Conservation (phyloP, 2,113 vertebrate genomes). For the Laterallus jamaicensis region DNA sequence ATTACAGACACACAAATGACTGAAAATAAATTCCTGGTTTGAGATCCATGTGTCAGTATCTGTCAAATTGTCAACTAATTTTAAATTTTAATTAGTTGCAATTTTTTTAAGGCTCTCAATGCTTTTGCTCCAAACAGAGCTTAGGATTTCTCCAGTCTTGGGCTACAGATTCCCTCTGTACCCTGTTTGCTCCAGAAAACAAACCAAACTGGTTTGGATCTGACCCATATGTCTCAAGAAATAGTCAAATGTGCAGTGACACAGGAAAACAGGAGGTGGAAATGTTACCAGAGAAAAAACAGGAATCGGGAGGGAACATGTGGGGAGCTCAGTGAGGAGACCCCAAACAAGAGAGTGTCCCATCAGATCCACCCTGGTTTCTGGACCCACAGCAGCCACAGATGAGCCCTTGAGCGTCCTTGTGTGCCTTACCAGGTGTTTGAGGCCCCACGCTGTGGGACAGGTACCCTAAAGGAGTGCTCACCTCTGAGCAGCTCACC, state of each 20-base stretch:
- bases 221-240: neutral
- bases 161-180: neutral
- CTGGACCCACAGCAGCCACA: accelerated
- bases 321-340: neutral
- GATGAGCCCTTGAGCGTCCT: neutral
- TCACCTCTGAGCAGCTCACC: accelerated
- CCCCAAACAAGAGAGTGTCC: neutral
- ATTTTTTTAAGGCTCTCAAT: neutral
- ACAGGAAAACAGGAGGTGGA: neutral
- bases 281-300: neutral
- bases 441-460: accelerated
- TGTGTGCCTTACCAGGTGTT: neutral
- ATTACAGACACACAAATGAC: neutral
- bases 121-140: neutral
- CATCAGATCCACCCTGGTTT: accelerated
- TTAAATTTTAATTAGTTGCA: conserved; percentile 33
- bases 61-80: conserved; percentile 31
- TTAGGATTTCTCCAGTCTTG: neutral
- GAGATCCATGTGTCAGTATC: conserved; percentile 33
- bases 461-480: neutral
- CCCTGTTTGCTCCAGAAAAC: neutral
- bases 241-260: neutral
- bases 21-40: conserved; percentile 43
- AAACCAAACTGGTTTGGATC: accelerated
- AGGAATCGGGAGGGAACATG: neutral